Conservation (phyloP, 2,113 vertebrate genomes). For the Triplophysa siluroides region DNA sequence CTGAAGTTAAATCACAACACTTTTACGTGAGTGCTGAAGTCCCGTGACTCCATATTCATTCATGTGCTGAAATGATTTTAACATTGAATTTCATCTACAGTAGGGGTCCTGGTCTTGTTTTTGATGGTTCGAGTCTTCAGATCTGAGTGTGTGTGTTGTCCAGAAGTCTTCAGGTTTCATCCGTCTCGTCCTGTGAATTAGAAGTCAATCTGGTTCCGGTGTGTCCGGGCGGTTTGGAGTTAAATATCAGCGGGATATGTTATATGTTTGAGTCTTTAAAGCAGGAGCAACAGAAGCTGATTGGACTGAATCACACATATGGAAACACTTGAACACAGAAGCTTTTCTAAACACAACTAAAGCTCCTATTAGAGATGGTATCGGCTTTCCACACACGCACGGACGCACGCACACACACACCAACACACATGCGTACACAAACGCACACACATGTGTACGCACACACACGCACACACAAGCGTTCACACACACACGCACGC, state of each 20-base stretch:
- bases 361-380: slow-evolving; percentile 40
- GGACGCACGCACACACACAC: too few relatives aligned
- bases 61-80: neutral
- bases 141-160: neutral
- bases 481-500: too few relatives aligned
- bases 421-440: too few relatives aligned
- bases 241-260: slow-evolving; percentile 28
- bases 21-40: too few relatives aligned
- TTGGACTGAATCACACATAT: slow-evolving; percentile 55
- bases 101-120: too few relatives aligned
- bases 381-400: slow-evolving; percentile 44
- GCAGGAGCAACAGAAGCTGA: slow-evolving; percentile 51
- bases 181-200: slow-evolving; percentile 50
- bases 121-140: neutral
- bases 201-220: slow-evolving; percentile 50
- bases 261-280: slow-evolving; percentile 43
- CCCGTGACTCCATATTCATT: neutral
- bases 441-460: too few relatives aligned
- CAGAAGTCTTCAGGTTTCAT: slow-evolving; percentile 2
- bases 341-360: slow-evolving; percentile 48
- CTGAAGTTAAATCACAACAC: neutral
- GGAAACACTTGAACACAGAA: slow-evolving; percentile 57
- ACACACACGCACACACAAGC: too few relatives aligned
- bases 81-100: too few relatives aligned
- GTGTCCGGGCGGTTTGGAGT: slow-evolving; percentile 47